These are phyloP conservation scores for Motacilla tschutschensis DNA, from an alignment of 2,113 vertebrate genomes.

Conservation along the genomic window DNA sequence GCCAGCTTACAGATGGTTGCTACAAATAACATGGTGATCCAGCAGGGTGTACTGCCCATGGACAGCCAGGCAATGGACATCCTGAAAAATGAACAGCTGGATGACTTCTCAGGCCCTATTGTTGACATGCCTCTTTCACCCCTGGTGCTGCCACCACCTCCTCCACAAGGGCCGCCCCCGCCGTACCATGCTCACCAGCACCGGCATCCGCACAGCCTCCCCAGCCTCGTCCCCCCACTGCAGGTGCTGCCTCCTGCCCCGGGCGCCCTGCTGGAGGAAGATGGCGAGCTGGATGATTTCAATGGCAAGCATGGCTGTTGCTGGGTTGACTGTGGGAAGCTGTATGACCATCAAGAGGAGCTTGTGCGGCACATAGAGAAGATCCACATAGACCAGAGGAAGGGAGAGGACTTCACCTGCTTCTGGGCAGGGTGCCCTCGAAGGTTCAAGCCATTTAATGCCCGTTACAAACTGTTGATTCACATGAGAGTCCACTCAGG, in stretches of 20 bases:
- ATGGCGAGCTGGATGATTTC: conserved; percentile 77
- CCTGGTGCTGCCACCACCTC: conserved; percentile 58
- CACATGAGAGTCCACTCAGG: conserved; percentile 98
- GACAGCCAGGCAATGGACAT: conserved; percentile 25
- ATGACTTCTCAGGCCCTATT: conserved; percentile 48
- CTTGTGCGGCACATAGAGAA: conserved; percentile 94
- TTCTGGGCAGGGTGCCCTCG: conserved; percentile 91
- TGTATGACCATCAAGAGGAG: conserved; percentile 90
- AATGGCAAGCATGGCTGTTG: conserved; percentile 79
- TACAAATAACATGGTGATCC: conserved; percentile 85
- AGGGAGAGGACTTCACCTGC: conserved; percentile 93
- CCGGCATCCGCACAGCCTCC: conserved; percentile 58
- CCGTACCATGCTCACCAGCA: conserved; percentile 86
- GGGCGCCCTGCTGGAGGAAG: conserved; percentile 75
- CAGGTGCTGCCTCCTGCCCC: conserved; percentile 58
- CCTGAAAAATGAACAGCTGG: conserved; percentile 62
- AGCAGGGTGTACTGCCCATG: conserved; percentile 69
- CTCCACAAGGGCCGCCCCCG: conserved; percentile 82
- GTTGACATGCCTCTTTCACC: conserved; percentile 50
- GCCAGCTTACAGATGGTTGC: conserved; percentile 63
- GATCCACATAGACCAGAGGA: conserved; percentile 90
- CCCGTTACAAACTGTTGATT: conserved; percentile 95
- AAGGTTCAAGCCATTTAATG: conserved; percentile 92
- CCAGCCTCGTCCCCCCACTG: conserved; percentile 9
- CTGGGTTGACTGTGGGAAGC: conserved; percentile 85